Base-by-base conservation (phyloP, 2,797 vertebrate species). In the Siniperca undulata region DNA sequence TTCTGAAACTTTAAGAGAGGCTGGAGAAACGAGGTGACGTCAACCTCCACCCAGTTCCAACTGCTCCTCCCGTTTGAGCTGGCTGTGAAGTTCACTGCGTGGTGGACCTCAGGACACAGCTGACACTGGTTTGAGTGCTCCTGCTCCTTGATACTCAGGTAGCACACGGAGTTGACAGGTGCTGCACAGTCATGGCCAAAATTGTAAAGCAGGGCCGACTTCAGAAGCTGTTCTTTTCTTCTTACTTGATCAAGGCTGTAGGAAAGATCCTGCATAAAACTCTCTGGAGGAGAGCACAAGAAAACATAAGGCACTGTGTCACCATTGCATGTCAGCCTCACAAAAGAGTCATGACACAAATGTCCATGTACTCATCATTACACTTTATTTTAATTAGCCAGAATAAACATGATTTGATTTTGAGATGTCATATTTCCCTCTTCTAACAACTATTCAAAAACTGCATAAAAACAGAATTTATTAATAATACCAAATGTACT, bases 191-290 rank as follows among this genome's bases (percentile, higher is more conserved):
- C 75, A 20, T 87, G 94, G 87, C 96, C 95, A 44, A 97, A 94
- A 62, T 95, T 96, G 82, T 97, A 99, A 3, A 99, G 94, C 91
- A 99, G 90, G 84, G 97, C 95, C 0, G 98, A 97, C 94, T 97
- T 98, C 73, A 98, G 93, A 42, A 98, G 91, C 81, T 96, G 95
- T 81, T 99, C 98, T 50, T 96, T 94, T 50, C 93, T 86, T 78
- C 96, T 95, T 7, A 99, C 96, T 55, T 92, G 96, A 75, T 96
- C 96, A 86, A 99, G 94, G 89, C 95, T 97, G 93, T 98, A 99
- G 80, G 96, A 95, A 76, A 99, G 94, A 87, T 97, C 97, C 92
- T 96, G 95, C 86, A 93, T 93, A 74, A 94, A 95, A 67, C 86
- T 85, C 74, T 95, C 98, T 99, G 92, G 42, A 58, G 77, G 56